A percentile compares a stretch with the other conserved stretches of the same genome.
phyloP scores from a whole-genome alignment of 1,140 invertebrate species.

The Mamestra configurata region DNA sequence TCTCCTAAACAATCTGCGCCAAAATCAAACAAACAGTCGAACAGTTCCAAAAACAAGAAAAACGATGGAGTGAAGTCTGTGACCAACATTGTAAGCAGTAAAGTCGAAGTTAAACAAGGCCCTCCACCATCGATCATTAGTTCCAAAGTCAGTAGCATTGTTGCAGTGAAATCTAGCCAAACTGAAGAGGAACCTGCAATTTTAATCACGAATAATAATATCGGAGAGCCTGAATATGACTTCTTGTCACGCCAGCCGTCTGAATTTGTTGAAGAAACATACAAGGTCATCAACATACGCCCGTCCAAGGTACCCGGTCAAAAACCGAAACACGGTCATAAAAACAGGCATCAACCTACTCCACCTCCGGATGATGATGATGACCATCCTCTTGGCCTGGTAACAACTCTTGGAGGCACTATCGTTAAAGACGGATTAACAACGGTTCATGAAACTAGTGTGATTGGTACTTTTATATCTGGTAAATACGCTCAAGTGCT shows the following conservation, averaged over 20 bases:
- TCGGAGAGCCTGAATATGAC: slow-evolving; percentile 94
- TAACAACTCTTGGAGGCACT: slow-evolving; percentile 94
- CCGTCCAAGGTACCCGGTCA: slow-evolving; percentile 84
- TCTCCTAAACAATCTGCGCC: slow-evolving; percentile 65
- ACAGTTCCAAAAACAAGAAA: slow-evolving; percentile 73
- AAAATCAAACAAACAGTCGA: slow-evolving; percentile 75
- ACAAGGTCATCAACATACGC: slow-evolving; percentile 88
- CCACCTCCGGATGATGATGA: slow-evolving; percentile 87
- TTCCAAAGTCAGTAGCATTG: slow-evolving; percentile 84
- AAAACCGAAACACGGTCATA: slow-evolving; percentile 82
- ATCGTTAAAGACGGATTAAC: slow-evolving; percentile 94
- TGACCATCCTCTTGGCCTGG: slow-evolving; percentile 92
- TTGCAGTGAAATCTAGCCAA: slow-evolving; percentile 86
- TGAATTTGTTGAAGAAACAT: slow-evolving; percentile 93
- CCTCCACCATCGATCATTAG: slow-evolving; percentile 68
- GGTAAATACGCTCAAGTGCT: slow-evolving; percentile 95
- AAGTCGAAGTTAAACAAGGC: slow-evolving; percentile 88
- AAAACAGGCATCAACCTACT: slow-evolving; percentile 82
- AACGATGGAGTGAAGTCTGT: slow-evolving; percentile 73
- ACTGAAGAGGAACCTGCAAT: slow-evolving; percentile 85
- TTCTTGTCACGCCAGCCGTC: slow-evolving; percentile 94
- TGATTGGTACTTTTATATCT: slow-evolving; percentile 95
- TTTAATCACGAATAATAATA: slow-evolving; percentile 90
- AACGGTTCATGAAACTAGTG: slow-evolving; percentile 95
- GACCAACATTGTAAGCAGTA: slow-evolving; percentile 78